Percentiles rank a stretch among this genome's conserved stretches.
These are phyloP conservation scores for Rhopalosiphum padi DNA, from an alignment of 1,140 invertebrate genomes.

Conservation along the genomic window DNA sequence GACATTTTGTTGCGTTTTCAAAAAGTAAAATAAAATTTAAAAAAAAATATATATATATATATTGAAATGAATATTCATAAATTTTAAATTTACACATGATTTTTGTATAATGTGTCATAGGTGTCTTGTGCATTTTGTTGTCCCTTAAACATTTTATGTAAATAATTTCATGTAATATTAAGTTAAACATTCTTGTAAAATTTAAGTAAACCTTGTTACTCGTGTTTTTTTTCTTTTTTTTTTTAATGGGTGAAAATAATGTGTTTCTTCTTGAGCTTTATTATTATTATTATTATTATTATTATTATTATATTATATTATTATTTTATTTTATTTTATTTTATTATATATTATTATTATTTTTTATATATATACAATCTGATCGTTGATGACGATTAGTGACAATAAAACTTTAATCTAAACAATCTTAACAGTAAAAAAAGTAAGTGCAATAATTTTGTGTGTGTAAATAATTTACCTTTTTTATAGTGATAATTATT, in stretches of 20 bases:
- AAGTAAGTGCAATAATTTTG: constrained; percentile 57
- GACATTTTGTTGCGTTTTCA: constrained; percentile 58
- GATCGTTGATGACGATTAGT: constrained; percentile 50
- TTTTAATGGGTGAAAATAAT: constrained; percentile 48
- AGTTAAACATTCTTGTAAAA: constrained; percentile 57
- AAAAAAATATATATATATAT: constrained; percentile 39
- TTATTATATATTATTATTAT: not conserved
- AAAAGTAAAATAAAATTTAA: constrained; percentile 40
- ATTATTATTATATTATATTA: constrained; percentile 36
- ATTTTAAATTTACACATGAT: constrained; percentile 51
- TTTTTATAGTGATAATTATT: constrained; percentile 53
- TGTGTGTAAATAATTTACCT: constrained; percentile 43
- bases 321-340: constrained; percentile 42
- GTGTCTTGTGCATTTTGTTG: constrained; percentile 56
- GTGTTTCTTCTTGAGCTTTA: constrained; percentile 57
- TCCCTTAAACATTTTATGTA: constrained; percentile 56
- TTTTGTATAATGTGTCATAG: constrained; percentile 56
- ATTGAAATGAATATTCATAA: constrained; percentile 33
- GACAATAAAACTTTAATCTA: constrained; percentile 56
- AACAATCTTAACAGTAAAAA: constrained; percentile 58
- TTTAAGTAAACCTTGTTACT: constrained; percentile 57
- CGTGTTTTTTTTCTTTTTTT: constrained; percentile 54
- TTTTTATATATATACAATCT: constrained; percentile 39
- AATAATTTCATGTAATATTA: constrained; percentile 53
- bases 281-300: constrained; percentile 55